These are phyloP conservation scores for Parotocinclus haroldoi DNA, from an alignment of 2,797 vertebrate species.

Conservation along the genomic window DNA sequence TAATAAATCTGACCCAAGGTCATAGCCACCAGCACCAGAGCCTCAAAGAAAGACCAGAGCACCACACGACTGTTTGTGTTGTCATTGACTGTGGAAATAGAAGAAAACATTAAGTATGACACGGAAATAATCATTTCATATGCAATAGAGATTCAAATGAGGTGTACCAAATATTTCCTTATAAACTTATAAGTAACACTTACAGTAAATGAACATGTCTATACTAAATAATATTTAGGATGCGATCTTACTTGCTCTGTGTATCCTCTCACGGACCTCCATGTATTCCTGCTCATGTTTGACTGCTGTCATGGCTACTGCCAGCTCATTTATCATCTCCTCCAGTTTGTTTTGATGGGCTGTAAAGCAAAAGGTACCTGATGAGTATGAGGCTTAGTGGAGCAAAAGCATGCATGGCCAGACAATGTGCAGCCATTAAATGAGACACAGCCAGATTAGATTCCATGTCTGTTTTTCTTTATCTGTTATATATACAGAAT, in stretches of 20 bases:
- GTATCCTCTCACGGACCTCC: slow-evolving; percentile 98
- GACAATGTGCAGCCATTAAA: slow-evolving; percentile 9
- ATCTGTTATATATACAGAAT: too few species aligned
- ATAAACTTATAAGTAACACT: too few species aligned
- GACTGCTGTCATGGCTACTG: slow-evolving; percentile 96
- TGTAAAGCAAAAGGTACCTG: slow-evolving; percentile 49
- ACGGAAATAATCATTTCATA: not conserved
- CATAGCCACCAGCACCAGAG: slow-evolving; percentile 44
- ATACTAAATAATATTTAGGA: too few species aligned
- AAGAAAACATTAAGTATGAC: not conserved
- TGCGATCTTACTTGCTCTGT: slow-evolving; percentile 86
- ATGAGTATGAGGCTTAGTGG: slow-evolving; percentile 1
- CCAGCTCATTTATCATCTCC: slow-evolving; percentile 98
- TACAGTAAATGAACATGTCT: too few species aligned
- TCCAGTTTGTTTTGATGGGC: slow-evolving; percentile 98
- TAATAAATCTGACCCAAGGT: slow-evolving; percentile 97
- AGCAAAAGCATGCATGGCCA: slow-evolving; percentile 4
- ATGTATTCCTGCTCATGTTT: slow-evolving; percentile 99
- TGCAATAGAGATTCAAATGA: too few species aligned
- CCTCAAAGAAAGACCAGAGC: slow-evolving; percentile 97
- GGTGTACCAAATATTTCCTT: too few species aligned
- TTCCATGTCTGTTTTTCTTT: not conserved
- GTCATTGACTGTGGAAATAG: slow-evolving; percentile 84
- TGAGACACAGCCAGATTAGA: not conserved
- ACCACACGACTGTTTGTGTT: slow-evolving; percentile 99